phyloP scores from a whole-genome alignment of 2,797 vertebrate genomes.

The Crocidura indochinensis region DNA sequence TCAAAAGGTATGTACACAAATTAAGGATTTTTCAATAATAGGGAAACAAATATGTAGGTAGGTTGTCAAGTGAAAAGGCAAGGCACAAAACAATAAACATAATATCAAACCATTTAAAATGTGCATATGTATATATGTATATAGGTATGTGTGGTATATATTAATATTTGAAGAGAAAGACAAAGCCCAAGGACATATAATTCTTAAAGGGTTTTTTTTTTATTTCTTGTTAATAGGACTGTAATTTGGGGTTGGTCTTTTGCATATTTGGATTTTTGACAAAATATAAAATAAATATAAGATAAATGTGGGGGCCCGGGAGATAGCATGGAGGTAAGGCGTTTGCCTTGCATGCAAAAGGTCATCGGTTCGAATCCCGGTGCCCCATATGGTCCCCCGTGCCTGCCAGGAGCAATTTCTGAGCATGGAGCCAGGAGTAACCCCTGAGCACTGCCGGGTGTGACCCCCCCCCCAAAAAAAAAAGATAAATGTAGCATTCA shows the following conservation, averaged over 20 bases:
- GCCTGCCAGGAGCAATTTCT: too few species aligned
- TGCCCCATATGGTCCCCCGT: too few species aligned
- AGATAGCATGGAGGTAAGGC: too few species aligned
- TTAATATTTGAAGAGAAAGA: not conserved
- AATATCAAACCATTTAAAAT: not conserved
- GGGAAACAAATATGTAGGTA: not conserved
- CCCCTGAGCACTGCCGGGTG: too few species aligned
- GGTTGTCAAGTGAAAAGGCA: not conserved
- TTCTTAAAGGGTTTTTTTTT: not conserved
- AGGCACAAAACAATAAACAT: not conserved
- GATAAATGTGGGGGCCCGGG: not conserved
- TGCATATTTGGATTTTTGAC: not conserved
- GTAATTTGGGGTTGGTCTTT: not conserved
- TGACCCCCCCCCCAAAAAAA: too few species aligned
- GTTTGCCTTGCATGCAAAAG: too few species aligned
- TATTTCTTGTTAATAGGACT: not conserved
- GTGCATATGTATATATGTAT: not conserved
- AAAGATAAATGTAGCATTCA: too few species aligned
- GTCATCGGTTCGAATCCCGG: too few species aligned
- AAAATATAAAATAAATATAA: constrained; percentile 34
- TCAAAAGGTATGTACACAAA: not conserved
- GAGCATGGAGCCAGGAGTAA: too few species aligned
- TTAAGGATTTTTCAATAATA: constrained; percentile 35
- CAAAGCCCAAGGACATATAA: not conserved
- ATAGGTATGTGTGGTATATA: not conserved